Evolutionary conservation across 2,797 vertebrate genomes (phyloP).

Genomic region (Tragelaphus eurycerus): DNA sequence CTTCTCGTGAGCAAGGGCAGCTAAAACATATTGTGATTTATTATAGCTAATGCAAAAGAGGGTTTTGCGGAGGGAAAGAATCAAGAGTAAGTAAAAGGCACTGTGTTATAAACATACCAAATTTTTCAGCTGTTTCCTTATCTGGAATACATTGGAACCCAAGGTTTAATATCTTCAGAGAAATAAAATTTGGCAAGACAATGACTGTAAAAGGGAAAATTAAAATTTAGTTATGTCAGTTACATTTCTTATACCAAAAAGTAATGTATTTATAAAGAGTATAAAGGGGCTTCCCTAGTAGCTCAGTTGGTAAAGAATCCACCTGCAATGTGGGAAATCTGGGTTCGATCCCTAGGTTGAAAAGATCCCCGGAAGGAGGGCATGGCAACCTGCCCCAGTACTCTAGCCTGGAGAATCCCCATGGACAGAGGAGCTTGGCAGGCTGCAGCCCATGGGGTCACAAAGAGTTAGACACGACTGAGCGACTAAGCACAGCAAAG

Average conservation of each 20-base stretch:
- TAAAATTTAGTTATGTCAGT: conserved; percentile 8
- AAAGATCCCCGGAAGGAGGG: background rate
- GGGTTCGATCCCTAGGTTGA: background rate
- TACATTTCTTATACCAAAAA: background rate
- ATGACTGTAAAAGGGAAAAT: conserved; percentile 55
- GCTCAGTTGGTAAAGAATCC: background rate
- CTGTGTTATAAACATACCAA: conserved; percentile 68
- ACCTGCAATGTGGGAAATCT: background rate
- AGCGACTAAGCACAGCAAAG: background rate
- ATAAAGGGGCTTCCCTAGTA: background rate
- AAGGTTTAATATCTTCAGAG: conserved; percentile 67
- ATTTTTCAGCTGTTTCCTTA: conserved; percentile 54
- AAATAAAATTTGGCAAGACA: conserved; percentile 62
- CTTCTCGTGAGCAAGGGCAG: background rate
- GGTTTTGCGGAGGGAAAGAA: background rate
- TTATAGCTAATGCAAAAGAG: background rate
- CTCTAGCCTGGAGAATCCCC: background rate
- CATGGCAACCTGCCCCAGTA: background rate
- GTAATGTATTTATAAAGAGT: background rate
- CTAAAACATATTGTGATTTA: background rate
- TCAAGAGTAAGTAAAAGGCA: background rate
- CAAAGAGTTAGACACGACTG: background rate
- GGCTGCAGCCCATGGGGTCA: background rate
- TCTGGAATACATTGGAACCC: background rate
- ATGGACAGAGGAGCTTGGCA: background rate